Evolutionary conservation across 2,888 invertebrate species (phyloP).

Genomic region (Drosophila nr. perissopoda): DNA sequence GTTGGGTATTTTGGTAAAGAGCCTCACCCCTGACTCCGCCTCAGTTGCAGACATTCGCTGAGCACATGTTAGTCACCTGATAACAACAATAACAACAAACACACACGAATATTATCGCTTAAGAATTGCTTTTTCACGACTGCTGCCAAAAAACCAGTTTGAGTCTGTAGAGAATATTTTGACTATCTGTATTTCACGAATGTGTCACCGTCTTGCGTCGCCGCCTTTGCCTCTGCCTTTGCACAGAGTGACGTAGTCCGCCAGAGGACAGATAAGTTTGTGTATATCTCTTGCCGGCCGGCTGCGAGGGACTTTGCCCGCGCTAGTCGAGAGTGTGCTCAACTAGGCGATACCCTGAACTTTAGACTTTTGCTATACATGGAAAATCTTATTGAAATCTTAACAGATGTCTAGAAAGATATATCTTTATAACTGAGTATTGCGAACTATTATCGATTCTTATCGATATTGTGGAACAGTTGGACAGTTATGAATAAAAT

Average conservation of each 20-base stretch:
- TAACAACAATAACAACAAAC: slow-evolving; percentile 32
- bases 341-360: neutral
- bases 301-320: slow-evolving; percentile 69
- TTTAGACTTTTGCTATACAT: neutral
- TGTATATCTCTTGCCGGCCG: slow-evolving; percentile 59
- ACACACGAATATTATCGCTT: slow-evolving; percentile 45
- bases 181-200: slow-evolving; percentile 51
- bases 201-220: slow-evolving; percentile 68
- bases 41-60: slow-evolving; percentile 64
- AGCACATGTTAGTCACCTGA: slow-evolving; percentile 73
- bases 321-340: neutral
- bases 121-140: slow-evolving; percentile 33
- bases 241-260: slow-evolving; percentile 58
- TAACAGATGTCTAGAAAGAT: too few relatives aligned
- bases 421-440: too few relatives aligned
- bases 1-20: slow-evolving; percentile 25
- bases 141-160: slow-evolving; percentile 56
- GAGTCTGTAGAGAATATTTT: slow-evolving; percentile 23
- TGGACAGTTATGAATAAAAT: too few relatives aligned
- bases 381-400: neutral
- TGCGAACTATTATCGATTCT: too few relatives aligned
- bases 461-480: too few relatives aligned
- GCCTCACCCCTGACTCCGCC: slow-evolving; percentile 34
- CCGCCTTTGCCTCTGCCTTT: slow-evolving; percentile 12
- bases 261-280: slow-evolving; percentile 61